Base-by-base conservation (phyloP, 2,113 vertebrate genomes). In the Bettongia penicillata region DNA sequence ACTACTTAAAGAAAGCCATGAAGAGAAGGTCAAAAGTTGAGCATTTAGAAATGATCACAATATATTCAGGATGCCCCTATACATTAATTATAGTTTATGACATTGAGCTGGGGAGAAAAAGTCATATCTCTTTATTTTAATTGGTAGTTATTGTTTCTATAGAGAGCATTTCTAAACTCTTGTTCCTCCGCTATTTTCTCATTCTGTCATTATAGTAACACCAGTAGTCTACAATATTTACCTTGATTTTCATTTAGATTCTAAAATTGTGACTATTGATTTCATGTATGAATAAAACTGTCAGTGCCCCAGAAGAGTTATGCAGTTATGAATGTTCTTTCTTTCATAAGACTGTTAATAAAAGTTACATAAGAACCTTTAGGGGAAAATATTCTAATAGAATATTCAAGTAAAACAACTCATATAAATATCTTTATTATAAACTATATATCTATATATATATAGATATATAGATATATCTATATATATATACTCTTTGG, bases 321-420 rank as follows among this genome's bases (percentile, higher is more conserved):
- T 84, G 16, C n/a, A 22, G n/a, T 84, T 84, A 43, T n/a, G 7
- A 43, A 84, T 84, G 68, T 43, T 43, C n/a, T 77, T 22, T 43
- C 37, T 77, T 77, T 77, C 23, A 43, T 84, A n/a, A 77, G n/a
- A 43, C 16, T 84, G n/a, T 37, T 84, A n/a, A 93, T 2, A 77
- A 49, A 91, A 93, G 24, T 43, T 22, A 84, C 6, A 90, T 19
- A 90, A 25, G 92, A 3, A 90, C 0, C 31, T 23, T 53, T 28
- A 22, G 49, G 37, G 19, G 8, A 90, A 89, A 96, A 49, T 1
- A 96, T 48, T 92, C 3, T 23, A 77, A 37, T 7, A 93, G 2
- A 23, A 0, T n/a, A 91, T 93, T 94, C 90, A 92, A 95, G 61
- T 93, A 49, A 91, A 48, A 51, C 47, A 92, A 43, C 3, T 93